Evolutionary conservation across 2,113 vertebrate species (phyloP), one percentile per base, ranked within the genome.

Genomic region (Serilophus lunatus): DNA sequence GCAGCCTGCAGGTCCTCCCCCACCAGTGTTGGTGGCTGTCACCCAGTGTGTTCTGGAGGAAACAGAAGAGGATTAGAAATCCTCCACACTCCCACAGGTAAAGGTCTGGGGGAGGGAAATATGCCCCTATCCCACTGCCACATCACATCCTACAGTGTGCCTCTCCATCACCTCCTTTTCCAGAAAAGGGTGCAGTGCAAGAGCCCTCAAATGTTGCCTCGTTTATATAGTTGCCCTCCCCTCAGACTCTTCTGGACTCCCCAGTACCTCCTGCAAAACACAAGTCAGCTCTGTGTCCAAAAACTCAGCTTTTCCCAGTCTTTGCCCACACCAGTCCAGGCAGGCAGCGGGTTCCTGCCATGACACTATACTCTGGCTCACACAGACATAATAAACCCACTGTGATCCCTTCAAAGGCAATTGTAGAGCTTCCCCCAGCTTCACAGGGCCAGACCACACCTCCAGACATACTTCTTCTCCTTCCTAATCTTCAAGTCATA

Each of bases 51-150:
- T 83, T 38, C 5, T 10, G 28, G 13, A 24, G 15, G 4, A 7
- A 59, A 56, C 3, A 12, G 26, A 10, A 17, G 24, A 22, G 23
- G 11, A 13, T 1, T 51, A 18, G 42, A 83, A 86, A 35, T 18
- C 13, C 11, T 60, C 25, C 56, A 42, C 7, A 12, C 3, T 26
- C 45, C 33, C 47, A 31, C 0, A 0, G 10, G 14, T 10, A 23
- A 29, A 19, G n/a, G 47, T 16, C 2, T 33, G 11, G 25, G 44
- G 47, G 79, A 77, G 16, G 22, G 23, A 10, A 84, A 35, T 45
- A 12, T 1, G 24, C 44, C 7, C 65, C 7, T 36, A 35, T 7
- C 28, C 33, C 38, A 36, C n/a, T 44, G 44, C 23, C 42, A 12
- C 17, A 40, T 17, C 72, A 5, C 14, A 70, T 4, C 31, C 44